Evolutionary conservation across 2,888 invertebrate genomes (phyloP).

Genomic region (Acanthococcus lagerstroemiae): DNA sequence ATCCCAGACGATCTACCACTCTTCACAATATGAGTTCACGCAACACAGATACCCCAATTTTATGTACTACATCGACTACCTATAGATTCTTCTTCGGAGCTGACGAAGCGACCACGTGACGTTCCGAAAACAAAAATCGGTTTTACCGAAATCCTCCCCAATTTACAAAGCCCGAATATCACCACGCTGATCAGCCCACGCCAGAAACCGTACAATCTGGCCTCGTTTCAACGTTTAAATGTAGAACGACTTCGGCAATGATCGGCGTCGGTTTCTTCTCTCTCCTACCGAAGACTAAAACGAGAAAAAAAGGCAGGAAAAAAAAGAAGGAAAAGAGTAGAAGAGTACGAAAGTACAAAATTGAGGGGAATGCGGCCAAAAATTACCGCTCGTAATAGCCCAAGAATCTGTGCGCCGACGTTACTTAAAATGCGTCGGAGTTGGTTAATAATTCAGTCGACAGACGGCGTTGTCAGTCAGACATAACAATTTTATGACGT

Average conservation of each 20-base stretch:
- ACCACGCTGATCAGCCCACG: neutral
- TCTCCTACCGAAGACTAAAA: neutral
- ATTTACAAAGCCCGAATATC: neutral
- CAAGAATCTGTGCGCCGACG: neutral
- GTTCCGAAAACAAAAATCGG: no score
- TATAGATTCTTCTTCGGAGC: no score
- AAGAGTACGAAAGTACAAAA: neutral
- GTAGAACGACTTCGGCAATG: conserved; percentile 1
- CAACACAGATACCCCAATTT: no score
- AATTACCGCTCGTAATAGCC: conserved; percentile 1
- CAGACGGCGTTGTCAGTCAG: conserved; percentile 8
- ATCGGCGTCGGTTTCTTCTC: neutral
- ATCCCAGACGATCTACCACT: no score
- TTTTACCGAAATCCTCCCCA: neutral
- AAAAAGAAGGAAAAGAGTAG: neutral
- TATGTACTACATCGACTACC: no score
- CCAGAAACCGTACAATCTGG: neutral
- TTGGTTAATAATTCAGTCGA: conserved; percentile 16
- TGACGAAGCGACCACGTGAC: no score
- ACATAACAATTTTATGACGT: conserved; percentile 7
- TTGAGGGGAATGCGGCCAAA: conserved; percentile 1
- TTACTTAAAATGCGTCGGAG: neutral
- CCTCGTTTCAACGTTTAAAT: conserved; percentile 6
- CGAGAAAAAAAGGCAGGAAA: neutral
- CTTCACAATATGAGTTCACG: no score